Percentiles rank a stretch among this genome's conserved stretches.
Evolutionary conservation across 1,140 invertebrate species (phyloP).

Genomic region (Cotesia typhae): DNA sequence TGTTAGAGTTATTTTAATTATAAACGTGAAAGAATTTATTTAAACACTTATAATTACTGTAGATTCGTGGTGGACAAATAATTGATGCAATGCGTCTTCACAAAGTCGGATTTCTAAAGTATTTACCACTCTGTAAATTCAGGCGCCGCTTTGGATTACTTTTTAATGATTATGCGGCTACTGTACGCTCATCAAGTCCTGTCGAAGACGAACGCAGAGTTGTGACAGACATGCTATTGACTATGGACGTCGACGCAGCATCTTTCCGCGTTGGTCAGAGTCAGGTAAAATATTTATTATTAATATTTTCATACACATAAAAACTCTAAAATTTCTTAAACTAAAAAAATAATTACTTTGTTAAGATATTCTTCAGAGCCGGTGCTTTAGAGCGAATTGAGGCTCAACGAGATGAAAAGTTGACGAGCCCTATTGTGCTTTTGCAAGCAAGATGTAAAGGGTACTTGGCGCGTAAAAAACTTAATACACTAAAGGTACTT

Average conservation of each 20-base stretch:
- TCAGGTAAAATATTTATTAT: conserved; percentile 73
- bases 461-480: conserved; percentile 80
- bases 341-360: not conserved
- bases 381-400: conserved; percentile 89
- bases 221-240: conserved; percentile 82
- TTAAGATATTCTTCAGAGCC: conserved; percentile 91
- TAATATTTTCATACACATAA: no score
- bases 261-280: conserved; percentile 90
- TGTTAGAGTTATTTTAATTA: not conserved
- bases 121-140: conserved; percentile 88
- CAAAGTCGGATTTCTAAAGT: conserved; percentile 94
- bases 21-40: conserved; percentile 5
- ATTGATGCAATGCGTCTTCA: conserved; percentile 87
- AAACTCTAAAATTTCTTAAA: no score
- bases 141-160: conserved; percentile 82
- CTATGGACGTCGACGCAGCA: conserved; percentile 86
- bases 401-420: conserved; percentile 84
- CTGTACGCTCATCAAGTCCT: conserved; percentile 65
- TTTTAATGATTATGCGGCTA: conserved; percentile 64
- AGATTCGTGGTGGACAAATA: conserved; percentile 91
- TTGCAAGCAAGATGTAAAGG: conserved; percentile 88
- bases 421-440: conserved; percentile 82
- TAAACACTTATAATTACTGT: conserved; percentile 50
- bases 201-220: conserved; percentile 72
- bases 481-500: conserved; percentile 80